Evolutionary conservation across 35 echinoderm and acorn worm genomes (phyloP), one percentile per base, ranked within the genome.

Genomic region (Lytechinus variegatus): DNA sequence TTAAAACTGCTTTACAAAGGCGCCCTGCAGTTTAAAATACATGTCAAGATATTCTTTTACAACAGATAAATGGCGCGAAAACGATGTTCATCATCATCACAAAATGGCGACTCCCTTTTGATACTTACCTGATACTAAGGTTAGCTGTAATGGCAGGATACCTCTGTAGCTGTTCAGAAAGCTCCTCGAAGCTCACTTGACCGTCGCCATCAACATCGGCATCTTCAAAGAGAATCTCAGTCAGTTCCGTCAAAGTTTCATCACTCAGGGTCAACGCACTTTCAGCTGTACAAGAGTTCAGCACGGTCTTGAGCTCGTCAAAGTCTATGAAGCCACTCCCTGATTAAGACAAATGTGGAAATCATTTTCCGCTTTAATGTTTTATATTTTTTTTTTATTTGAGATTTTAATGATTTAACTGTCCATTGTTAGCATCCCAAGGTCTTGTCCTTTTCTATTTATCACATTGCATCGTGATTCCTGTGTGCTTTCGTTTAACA

Each of bases 261-360:
- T 99, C 97, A 52, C 96, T 96, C 1, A 97, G 96, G 10, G 94
- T 96, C n/a, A 99, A 90, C 11, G 96, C 97, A 95, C 97, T 99
- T 71, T 99, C 98, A 10, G 95, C 97, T 57, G 97, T 97, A 86
- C 98, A 99, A 2, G 96, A 97, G 52, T 94, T 54, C 29, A 97
- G 94, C 11, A 99, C 97, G 13, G 97, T 99, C 29, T 96, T 94
- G 27, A 99, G 96, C 54, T 99, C 98, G 14, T 96, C 95, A 55
- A 96, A 97, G 52, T 99, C 98, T 9, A 99, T 99, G 1, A 94
- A 97, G 13, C 97, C 97, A 96, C 97, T 99, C n/a, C 96, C 98
- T 99, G 93, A 52, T 93, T 95, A n/a, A 66, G 87, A 8, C 61
- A 58, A 28, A 44, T 12, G 53, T 4, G 33, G 8, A 21, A n/a